These are phyloP conservation scores for Scomberomorus guttatus DNA, from an alignment of 2,797 vertebrate genomes.

Conservation along the genomic window DNA sequence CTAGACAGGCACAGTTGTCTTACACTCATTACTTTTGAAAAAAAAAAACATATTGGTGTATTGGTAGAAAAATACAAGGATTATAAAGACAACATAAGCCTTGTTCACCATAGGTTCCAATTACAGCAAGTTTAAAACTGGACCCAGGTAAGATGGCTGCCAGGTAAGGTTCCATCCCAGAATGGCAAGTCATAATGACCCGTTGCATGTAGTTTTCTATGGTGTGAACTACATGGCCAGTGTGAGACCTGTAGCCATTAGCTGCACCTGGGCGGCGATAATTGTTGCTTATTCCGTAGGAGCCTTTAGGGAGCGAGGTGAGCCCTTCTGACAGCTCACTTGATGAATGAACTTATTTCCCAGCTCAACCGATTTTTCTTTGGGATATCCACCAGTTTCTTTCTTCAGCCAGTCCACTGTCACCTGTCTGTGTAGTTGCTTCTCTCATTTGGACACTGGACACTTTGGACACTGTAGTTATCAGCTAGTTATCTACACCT, in stretches of 20 bases:
- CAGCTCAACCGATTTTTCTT: not conserved
- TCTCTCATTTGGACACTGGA: conserved; percentile 16
- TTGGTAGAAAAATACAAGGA: too few relatives aligned
- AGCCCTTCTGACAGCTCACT: conserved; percentile 39
- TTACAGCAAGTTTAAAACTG: too few relatives aligned
- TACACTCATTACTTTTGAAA: too few relatives aligned
- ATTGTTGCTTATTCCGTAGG: conserved; percentile 18
- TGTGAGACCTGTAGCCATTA: conserved; percentile 36
- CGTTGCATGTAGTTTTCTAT: too few relatives aligned
- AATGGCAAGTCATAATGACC: too few relatives aligned
- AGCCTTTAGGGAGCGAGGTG: conserved; percentile 7
- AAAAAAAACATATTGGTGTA: too few relatives aligned
- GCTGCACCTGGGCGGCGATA: not conserved
- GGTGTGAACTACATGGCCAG: not conserved
- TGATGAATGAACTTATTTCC: conserved; percentile 5
- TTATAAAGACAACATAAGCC: too few relatives aligned
- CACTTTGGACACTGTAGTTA: conserved; percentile 7
- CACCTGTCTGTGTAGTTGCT: conserved; percentile 4
- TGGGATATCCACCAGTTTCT: conserved; percentile 17
- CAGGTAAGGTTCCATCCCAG: too few relatives aligned
- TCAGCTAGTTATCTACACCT: conserved; percentile 16
- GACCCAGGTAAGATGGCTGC: too few relatives aligned
- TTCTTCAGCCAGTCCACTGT: conserved; percentile 6
- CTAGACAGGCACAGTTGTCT: too few relatives aligned
- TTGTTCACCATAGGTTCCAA: too few relatives aligned